Evolutionary conservation across 2,797 vertebrate species (phyloP), one percentile per base, ranked within the genome.

Genomic region (Acanthopagrus latus): DNA sequence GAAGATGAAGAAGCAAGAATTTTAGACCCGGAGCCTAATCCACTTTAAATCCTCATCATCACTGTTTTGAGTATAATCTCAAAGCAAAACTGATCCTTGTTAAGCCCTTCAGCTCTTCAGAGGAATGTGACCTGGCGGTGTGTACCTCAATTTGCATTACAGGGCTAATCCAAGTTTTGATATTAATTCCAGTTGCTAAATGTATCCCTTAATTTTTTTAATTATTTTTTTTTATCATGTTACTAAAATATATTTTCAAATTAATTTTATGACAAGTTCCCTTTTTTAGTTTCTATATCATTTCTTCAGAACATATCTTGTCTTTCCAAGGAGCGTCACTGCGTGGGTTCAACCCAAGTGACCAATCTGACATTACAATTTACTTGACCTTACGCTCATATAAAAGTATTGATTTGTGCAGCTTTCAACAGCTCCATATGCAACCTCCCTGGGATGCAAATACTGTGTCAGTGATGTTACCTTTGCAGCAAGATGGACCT

Each of bases 61-160:
- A 70, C 10, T 69, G 47, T 69, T 69, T 80, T 56, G 17, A 73
- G 59, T 69, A 16, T 72, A 64, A 80, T 80, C 69, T 76, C 48
- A 69, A 51, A 57, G 64, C 46, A n/a, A 60, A 76, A 59, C 12
- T 72, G 64, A 74, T 67, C 64, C 68, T 59, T 4, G 3, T 46
- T 71, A 70, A 82, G 50, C 29, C 43, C 41, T 54, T 7, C 11
- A 52, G 71, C 72, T 76, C 44, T 43, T 43, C 7, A 59, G 41
- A 50, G 47, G n/a, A 41, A 54, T 59, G 7, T 21, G 38, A 20
- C 21, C 16, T 3, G 23, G 20, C 67, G 56, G 41, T 13, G 14
- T 14, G 12, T 5, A 58, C 55, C 29, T 3, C 17, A 43, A 3
- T 67, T 77, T 58, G 62, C 21, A 64, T 78, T 50, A 56, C 23